Evolutionary conservation across 2,888 invertebrate genomes (phyloP), one percentile per base, ranked within the genome.

Genomic region (Drosophila siamana): DNA sequence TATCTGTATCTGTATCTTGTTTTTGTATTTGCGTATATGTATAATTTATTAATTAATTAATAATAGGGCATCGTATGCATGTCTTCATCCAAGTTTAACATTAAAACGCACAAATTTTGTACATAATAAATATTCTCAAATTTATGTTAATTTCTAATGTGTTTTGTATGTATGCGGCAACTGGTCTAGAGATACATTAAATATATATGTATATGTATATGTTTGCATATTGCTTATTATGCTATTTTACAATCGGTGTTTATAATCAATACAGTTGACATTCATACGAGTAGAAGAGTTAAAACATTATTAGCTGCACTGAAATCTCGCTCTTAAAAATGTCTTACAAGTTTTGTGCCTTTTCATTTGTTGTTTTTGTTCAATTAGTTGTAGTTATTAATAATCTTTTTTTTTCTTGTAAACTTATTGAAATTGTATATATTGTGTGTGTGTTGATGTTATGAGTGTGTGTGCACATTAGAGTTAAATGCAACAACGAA

Each of bases 401-500:
- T 19, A 11, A 33, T 15, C 8, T 26, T n/a, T 33, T 19, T 19
- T 28, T 7, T 28, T 6, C 13, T 30, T 30, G 30, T 30, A 30
- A n/a, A 38, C 6, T 7, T 33, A 33, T 33, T 13, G 13, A 15
- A 15, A 52, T 19, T 3, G 19, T 24, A 24, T 26, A 30, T 4
- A 36, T 16, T 52, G 24, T 55, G 41, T 59, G 43, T 56, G 51
- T 47, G 15, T 55, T 9, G 19, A 36, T 50, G 28, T 9, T 26
- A 36, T 50, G 28, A 28, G 4, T 19, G 30, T 56, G 16, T 22
- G 68, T 71, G 72, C 54, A 41, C 26, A 22, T 50, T 69, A 56
- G 19, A 36, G 46, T 56, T 67, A 77, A 76, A 81, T 86, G 81
- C 87, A 87, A 87, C 82, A 86, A 84, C 86, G 64, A 82, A 82